Conservation (phyloP, 2,797 vertebrate genomes). For the Ctenochaetus hawaiiensis region DNA sequence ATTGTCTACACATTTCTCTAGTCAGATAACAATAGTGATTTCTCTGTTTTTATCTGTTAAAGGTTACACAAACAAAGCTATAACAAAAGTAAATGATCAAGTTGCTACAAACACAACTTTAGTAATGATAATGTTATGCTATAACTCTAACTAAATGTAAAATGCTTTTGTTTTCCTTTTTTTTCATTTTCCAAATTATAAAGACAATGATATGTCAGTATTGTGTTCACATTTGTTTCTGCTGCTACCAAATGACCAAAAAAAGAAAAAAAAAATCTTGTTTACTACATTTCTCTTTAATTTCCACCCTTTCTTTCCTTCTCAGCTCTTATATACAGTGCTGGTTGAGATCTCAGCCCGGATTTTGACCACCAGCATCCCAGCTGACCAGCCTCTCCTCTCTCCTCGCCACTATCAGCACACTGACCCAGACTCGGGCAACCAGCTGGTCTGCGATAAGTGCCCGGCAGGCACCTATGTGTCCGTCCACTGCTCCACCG, state of each 20-base stretch:
- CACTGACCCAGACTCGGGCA: conserved; percentile 86
- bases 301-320: conserved; percentile 29
- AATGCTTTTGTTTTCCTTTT: too few relatives aligned
- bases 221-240: too few relatives aligned
- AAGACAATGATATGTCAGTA: too few relatives aligned
- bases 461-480: conserved; percentile 96
- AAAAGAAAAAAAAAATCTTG: too few relatives aligned
- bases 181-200: too few relatives aligned
- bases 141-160: neutral
- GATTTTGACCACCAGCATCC: conserved; percentile 78
- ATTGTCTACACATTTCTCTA: neutral
- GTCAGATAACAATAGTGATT: neutral
- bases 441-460: conserved; percentile 91
- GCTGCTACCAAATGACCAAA: too few relatives aligned
- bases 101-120: neutral
- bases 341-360: conserved; percentile 83
- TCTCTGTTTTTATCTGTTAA: neutral
- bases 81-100: neutral
- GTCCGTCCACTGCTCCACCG: conserved; percentile 90
- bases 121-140: neutral
- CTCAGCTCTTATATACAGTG: conserved; percentile 88
- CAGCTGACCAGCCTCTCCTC: conserved; percentile 75
- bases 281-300: neutral
- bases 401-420: conserved; percentile 90
- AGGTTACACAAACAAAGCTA: too few relatives aligned